phyloP scores from a whole-genome alignment of 2,888 invertebrate genomes.

The Zhuqinia jingwanae region DNA sequence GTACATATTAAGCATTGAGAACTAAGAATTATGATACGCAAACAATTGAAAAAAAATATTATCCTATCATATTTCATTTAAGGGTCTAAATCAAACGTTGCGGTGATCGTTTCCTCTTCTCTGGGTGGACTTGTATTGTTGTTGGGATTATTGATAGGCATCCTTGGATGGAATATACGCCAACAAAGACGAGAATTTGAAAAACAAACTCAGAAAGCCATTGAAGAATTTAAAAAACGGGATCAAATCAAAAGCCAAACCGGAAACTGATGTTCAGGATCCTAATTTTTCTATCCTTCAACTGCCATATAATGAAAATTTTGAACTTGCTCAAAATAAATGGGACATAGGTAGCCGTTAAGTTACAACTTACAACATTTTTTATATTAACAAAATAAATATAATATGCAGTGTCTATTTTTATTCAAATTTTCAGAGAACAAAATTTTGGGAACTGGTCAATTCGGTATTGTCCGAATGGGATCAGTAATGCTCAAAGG shows the following conservation, averaged over 20 bases:
- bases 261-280: slow-evolving; percentile 23
- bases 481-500: slow-evolving; percentile 51
- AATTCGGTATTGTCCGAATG: slow-evolving; percentile 72
- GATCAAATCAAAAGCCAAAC: background rate
- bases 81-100: background rate
- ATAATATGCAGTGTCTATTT: too few species aligned
- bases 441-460: slow-evolving; percentile 71
- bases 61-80: background rate
- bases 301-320: slow-evolving; percentile 68
- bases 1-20: too few species aligned
- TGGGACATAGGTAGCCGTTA: slow-evolving; percentile 74
- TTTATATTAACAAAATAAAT: too few species aligned
- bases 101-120: background rate
- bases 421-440: slow-evolving; percentile 40
- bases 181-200: slow-evolving; percentile 64
- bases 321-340: slow-evolving; percentile 58
- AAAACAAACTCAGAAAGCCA: slow-evolving; percentile 65
- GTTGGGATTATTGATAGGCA: background rate
- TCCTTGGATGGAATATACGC: slow-evolving; percentile 56
- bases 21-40: too few species aligned
- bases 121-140: slow-evolving; percentile 32
- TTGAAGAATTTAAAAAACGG: slow-evolving; percentile 73
- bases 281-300: slow-evolving; percentile 67
- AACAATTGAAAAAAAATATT: too few species aligned
- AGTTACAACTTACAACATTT: too few species aligned